Percentiles rank a stretch among this genome's conserved stretches.
These are phyloP conservation scores for Pachymerium ferrugineum DNA, from an alignment of 2,888 invertebrate species.

Conservation along the genomic window DNA sequence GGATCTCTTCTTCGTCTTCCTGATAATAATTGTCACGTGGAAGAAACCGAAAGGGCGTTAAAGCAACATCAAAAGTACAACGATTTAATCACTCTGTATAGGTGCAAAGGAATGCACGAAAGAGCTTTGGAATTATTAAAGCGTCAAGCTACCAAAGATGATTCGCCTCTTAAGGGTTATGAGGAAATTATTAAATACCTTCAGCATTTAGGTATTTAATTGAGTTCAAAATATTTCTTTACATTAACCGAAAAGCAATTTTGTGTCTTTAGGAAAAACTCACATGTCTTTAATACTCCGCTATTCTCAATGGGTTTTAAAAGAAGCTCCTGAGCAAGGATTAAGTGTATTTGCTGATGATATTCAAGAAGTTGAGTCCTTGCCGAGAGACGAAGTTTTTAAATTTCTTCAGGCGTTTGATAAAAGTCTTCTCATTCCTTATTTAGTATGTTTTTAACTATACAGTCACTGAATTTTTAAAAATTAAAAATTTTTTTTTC, in stretches of 20 bases:
- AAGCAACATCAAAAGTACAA: constrained; percentile 80
- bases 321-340: constrained; percentile 79
- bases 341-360: constrained; percentile 80
- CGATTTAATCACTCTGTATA: constrained; percentile 91
- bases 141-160: constrained; percentile 54
- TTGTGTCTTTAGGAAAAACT: constrained; percentile 65
- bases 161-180: constrained; percentile 60
- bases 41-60: constrained; percentile 85
- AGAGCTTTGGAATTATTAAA: constrained; percentile 83
- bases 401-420: constrained; percentile 81
- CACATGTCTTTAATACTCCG: constrained; percentile 85
- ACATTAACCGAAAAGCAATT: not conserved
- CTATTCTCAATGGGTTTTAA: constrained; percentile 88
- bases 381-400: constrained; percentile 81
- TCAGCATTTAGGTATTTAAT: constrained; percentile 67
- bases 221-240: not conserved
- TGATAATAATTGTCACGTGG: constrained; percentile 80
- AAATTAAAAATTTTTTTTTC: constrained; percentile 25
- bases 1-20: constrained; percentile 80
- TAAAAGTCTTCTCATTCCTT: constrained; percentile 76
- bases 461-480: not conserved
- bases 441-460: constrained; percentile 56
- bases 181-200: constrained; percentile 84
- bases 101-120: constrained; percentile 85
- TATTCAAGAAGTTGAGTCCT: constrained; percentile 74